These are phyloP conservation scores for Drosophila paranaensis DNA, from an alignment of 2,888 invertebrate species.

Conservation along the genomic window DNA sequence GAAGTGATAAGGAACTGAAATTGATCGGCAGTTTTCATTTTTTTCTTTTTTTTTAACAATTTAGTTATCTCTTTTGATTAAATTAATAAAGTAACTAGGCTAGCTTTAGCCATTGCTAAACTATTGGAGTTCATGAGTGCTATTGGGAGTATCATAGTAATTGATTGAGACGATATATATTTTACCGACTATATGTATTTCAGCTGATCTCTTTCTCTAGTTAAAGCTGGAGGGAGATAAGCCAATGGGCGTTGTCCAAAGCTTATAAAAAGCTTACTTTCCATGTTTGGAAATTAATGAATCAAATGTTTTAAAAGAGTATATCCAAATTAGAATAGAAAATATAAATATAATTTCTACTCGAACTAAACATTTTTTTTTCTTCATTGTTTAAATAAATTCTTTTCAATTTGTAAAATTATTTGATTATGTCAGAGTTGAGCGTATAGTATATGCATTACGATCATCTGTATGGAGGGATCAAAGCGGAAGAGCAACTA, in stretches of 20 bases:
- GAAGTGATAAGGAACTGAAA: background rate
- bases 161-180: background rate
- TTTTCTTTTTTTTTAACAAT: background rate
- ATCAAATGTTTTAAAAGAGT: background rate
- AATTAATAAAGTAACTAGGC: too few species aligned
- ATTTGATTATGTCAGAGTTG: conserved; percentile 8
- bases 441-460: background rate
- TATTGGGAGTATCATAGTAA: too few species aligned
- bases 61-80: background rate
- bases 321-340: background rate
- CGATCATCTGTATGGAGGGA: conserved; percentile 8
- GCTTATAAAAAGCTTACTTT: background rate
- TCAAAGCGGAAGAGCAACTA: conserved; percentile 10
- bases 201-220: background rate
- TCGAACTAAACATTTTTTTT: background rate
- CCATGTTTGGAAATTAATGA: background rate
- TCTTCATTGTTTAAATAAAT: background rate
- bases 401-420: background rate
- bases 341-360: background rate
- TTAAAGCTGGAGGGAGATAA: background rate
- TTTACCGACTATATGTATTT: background rate
- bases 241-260: background rate
- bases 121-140: too few species aligned
- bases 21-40: background rate
- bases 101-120: background rate